Percentiles rank a stretch among this genome's conserved stretches.
Evolutionary conservation across 2,888 invertebrate genomes (phyloP).

Genomic region (Diploptera punctata): DNA sequence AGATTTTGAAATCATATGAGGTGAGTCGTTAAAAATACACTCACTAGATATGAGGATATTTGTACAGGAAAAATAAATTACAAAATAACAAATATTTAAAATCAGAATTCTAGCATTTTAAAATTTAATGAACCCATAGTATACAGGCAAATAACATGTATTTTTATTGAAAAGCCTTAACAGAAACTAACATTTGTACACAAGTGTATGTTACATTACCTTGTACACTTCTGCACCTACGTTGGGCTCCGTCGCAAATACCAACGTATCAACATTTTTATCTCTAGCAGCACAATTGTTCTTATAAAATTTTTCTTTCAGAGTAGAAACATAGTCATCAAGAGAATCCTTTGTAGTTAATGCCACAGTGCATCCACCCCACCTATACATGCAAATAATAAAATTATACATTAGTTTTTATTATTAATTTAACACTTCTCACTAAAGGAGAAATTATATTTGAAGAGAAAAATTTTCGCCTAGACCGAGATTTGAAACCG

Average conservation of each 20-base stretch:
- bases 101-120: neutral
- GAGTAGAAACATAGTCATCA: conserved; percentile 67
- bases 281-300: conserved; percentile 60
- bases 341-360: conserved; percentile 72
- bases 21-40: neutral
- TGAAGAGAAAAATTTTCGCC: too few relatives aligned
- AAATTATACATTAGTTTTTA: too few relatives aligned
- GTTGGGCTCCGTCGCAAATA: conserved; percentile 79
- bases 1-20: too few relatives aligned
- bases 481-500: too few relatives aligned
- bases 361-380: conserved; percentile 97
- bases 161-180: too few relatives aligned
- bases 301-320: conserved; percentile 75
- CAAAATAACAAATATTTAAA: neutral
- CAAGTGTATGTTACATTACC: neutral
- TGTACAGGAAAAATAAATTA: neutral
- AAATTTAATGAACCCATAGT: neutral
- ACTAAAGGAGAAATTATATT: too few relatives aligned
- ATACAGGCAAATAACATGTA: neutral
- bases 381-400: too few relatives aligned
- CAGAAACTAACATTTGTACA: too few relatives aligned
- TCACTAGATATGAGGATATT: neutral
- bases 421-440: too few relatives aligned
- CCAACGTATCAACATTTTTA: conserved; percentile 60
- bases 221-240: conserved; percentile 66